Evolutionary conservation across 2,888 invertebrate genomes (phyloP).

Genomic region (Disparrhopalites patrizii): DNA sequence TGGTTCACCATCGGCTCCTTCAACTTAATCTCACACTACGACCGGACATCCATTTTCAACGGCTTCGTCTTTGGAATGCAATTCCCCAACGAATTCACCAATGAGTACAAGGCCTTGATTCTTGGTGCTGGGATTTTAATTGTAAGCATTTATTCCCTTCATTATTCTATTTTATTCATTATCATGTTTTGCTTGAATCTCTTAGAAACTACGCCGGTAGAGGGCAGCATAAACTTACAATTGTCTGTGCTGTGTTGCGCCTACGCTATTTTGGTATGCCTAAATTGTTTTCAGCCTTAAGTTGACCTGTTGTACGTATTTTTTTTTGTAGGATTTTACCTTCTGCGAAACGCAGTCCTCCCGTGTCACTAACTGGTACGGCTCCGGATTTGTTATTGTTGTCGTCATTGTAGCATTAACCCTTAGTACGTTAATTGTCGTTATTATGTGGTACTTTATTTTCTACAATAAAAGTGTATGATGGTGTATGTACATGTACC

Average conservation of each 20-base stretch:
- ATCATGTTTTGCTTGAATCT: too few relatives aligned
- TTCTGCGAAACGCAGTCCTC: conserved; percentile 8
- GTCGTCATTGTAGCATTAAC: neutral
- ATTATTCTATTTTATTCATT: neutral
- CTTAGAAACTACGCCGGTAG: too few relatives aligned
- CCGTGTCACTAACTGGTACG: conserved; percentile 1
- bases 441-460: neutral
- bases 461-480: neutral
- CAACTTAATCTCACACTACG: neutral
- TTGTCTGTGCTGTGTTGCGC: too few relatives aligned
- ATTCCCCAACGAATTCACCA: conserved; percentile 2
- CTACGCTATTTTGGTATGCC: too few relatives aligned
- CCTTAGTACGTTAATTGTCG: neutral
- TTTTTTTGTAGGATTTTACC: conserved; percentile 9
- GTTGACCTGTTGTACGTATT: neutral
- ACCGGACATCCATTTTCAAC: too few relatives aligned
- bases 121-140: conserved; percentile 1
- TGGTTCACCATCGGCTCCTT: neutral
- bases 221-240: too few relatives aligned
- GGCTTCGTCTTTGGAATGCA: conserved; percentile 12
- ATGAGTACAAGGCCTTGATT: conserved; percentile 9
- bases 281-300: too few relatives aligned
- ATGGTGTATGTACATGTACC: too few relatives aligned
- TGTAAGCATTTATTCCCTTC: neutral
- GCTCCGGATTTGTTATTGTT: conserved; percentile 1